Evolutionary conservation across 37 sponge, comb jelly and placozoan species (phyloP), one percentile per base, ranked within the genome.

Genomic region (Chondrosia reniformis): DNA sequence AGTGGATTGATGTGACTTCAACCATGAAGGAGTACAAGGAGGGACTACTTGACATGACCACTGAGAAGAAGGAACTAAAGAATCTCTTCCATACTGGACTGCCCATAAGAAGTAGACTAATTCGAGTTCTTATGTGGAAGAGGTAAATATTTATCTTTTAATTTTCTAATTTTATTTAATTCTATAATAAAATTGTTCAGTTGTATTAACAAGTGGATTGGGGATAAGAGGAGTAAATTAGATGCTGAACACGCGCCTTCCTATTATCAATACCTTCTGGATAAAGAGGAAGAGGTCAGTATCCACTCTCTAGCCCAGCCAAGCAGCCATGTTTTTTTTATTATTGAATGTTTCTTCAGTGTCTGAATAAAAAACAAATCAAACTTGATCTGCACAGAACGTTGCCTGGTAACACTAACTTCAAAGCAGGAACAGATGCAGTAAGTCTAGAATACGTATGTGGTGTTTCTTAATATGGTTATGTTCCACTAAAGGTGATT

Each of bases 351-450:
- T 21, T 2, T 1, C 15, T 25, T 3, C 72, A 69, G 72, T 39
- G 7, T 13, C 32, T 39, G 17, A 41, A 69, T n/a, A 61, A 57
- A 67, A 85, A 89, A 45, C 79, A 85, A 52, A 89, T 85, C 44
- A 17, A 49, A 25, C 62, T 89, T 12, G 89, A 89, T 39, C 69
- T 89, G 0, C 45, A 84, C n/a, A 79, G 85, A 5, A 84, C 89
- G 0, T 57, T 89, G 0, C 89, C 89, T 12, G 42, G 25, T 72
- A 89, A 89, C 74, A 57, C 31, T 19, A 81, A 80, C 81, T 89
- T 89, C 74, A 84, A 80, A 45, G 24, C 25, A 5, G 77, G 55
- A 55, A 84, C 81, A 0, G 36, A 63, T 41, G 89, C 84, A 28
- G 89, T 84, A 42, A 81, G 85, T 73, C 22, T 34, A 74, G 28